A percentile compares a stretch with the other conserved stretches of the same genome.
These are phyloP conservation scores for Andrena camellia DNA, from an alignment of 2,888 invertebrate genomes.

Conservation along the genomic window DNA sequence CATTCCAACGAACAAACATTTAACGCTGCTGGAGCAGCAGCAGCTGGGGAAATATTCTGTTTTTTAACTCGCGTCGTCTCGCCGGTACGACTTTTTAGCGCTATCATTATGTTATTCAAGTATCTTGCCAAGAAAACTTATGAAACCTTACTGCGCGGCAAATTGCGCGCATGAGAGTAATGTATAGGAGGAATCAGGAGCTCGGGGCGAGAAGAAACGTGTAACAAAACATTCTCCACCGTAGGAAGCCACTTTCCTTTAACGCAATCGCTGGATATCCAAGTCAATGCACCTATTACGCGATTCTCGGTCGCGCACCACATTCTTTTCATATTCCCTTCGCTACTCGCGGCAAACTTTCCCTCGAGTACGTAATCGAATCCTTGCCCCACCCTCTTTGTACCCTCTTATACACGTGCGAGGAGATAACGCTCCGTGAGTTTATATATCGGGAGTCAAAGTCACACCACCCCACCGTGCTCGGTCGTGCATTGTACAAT, in stretches of 20 bases:
- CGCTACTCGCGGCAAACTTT: constrained; percentile 38
- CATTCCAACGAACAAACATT: too few species aligned
- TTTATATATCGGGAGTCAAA: constrained; percentile 38
- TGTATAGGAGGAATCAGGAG: too few species aligned
- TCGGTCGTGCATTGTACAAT: not conserved
- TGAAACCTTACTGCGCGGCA: too few species aligned
- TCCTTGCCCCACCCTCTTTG: constrained; percentile 7
- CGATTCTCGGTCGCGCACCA: constrained; percentile 6
- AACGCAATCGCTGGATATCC: not conserved
- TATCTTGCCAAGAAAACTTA: too few species aligned
- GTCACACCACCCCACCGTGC: constrained; percentile 3
- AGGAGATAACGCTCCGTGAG: constrained; percentile 33
- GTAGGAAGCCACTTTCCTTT: not conserved
- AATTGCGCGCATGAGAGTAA: too few species aligned
- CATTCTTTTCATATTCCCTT: constrained; percentile 38
- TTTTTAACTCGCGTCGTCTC: too few species aligned
- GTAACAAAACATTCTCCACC: not conserved
- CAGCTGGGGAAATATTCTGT: too few species aligned
- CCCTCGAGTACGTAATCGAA: constrained; percentile 36
- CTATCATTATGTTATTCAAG: too few species aligned
- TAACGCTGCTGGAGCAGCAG: too few species aligned
- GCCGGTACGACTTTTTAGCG: too few species aligned
- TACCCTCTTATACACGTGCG: not conserved
- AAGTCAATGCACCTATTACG: constrained; percentile 23
- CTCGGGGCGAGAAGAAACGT: too few species aligned